A percentile compares a stretch with the other conserved stretches of the same genome.
Evolutionary conservation across 1,140 invertebrate species (phyloP).

Genomic region (Lasioglossum baleicum): DNA sequence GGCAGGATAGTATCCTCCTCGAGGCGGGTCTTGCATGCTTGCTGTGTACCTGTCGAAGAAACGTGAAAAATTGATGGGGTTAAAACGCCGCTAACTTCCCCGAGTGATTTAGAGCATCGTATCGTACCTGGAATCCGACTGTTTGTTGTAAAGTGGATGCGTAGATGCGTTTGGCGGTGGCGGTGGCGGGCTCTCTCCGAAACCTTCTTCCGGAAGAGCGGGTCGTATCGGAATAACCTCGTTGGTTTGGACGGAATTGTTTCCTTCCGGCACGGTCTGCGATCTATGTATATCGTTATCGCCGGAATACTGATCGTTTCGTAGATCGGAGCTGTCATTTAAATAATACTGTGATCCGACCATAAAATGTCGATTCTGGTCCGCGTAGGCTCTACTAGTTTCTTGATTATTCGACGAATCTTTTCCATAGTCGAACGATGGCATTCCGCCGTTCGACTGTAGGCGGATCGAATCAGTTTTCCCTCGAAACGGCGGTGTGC

Average conservation of each 20-base stretch:
- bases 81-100: neutral
- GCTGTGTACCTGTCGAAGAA: conserved; percentile 80
- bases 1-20: conserved; percentile 86
- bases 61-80: neutral
- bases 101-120: neutral
- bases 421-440: conserved; percentile 45
- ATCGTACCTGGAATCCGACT: conserved; percentile 71
- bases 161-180: conserved; percentile 86
- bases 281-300: conserved; percentile 57
- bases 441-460: conserved; percentile 20
- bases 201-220: conserved; percentile 71
- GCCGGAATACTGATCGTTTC: conserved; percentile 64
- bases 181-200: conserved; percentile 83
- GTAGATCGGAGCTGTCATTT: conserved; percentile 62
- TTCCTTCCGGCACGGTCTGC: conserved; percentile 61
- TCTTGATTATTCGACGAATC: conserved; percentile 55
- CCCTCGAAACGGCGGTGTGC: conserved; percentile 16
- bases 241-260: conserved; percentile 31
- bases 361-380: conserved; percentile 64
- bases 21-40: conserved; percentile 87
- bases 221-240: conserved; percentile 59
- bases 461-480: conserved; percentile 12
- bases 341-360: conserved; percentile 62
- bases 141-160: conserved; percentile 85
- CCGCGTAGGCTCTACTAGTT: conserved; percentile 52